phyloP scores from a whole-genome alignment of 2,888 invertebrate species.

The Andrena camellia region DNA sequence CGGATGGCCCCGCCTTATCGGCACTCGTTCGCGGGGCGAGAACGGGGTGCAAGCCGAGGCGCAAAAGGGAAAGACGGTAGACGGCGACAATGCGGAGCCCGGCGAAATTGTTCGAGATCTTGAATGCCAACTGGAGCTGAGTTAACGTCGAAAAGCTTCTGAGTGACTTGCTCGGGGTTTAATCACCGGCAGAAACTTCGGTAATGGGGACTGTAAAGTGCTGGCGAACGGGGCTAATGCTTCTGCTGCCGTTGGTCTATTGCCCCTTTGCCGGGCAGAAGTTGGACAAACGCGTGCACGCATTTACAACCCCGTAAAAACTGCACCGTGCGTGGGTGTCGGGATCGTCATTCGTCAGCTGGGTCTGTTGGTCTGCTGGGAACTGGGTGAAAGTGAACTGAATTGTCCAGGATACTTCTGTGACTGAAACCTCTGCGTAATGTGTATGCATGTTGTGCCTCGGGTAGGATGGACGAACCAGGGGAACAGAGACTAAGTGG shows the following conservation, averaged over 20 bases:
- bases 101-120: slow-evolving; percentile 73
- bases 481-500: no score
- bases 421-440: no score
- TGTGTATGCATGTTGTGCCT: no score
- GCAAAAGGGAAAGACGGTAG: slow-evolving; percentile 29
- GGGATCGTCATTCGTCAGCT: background rate
- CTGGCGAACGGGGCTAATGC: slow-evolving; percentile 80
- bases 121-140: slow-evolving; percentile 70
- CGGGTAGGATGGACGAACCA: no score
- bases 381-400: no score
- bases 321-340: background rate
- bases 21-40: slow-evolving; percentile 46
- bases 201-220: slow-evolving; percentile 80
- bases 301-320: slow-evolving; percentile 34
- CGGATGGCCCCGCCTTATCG: slow-evolving; percentile 45
- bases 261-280: slow-evolving; percentile 75
- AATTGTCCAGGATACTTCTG: no score
- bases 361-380: background rate
- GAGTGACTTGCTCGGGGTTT: slow-evolving; percentile 81
- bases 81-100: slow-evolving; percentile 64
- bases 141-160: slow-evolving; percentile 76
- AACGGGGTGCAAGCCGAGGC: slow-evolving; percentile 58
- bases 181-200: slow-evolving; percentile 79
- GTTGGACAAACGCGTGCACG: slow-evolving; percentile 71
- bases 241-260: slow-evolving; percentile 74